Evolutionary conservation across 2,797 vertebrate species (phyloP).

Genomic region (Leptoclinus maculatus): DNA sequence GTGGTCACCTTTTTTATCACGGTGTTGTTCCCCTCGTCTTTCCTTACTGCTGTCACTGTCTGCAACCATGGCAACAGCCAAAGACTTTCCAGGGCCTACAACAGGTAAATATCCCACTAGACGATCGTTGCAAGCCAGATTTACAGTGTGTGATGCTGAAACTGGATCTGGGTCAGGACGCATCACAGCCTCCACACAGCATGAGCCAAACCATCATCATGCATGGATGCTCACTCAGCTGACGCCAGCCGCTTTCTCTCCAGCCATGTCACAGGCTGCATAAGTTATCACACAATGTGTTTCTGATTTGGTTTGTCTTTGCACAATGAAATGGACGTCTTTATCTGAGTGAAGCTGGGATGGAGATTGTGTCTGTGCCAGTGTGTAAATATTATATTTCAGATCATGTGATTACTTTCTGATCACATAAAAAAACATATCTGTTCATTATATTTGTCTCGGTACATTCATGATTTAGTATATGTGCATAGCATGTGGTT

Average conservation of each 20-base stretch:
- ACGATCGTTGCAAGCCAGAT: constrained; percentile 76
- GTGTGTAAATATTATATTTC: constrained; percentile 38
- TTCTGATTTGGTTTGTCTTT: constrained; percentile 53
- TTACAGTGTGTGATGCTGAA: constrained; percentile 71
- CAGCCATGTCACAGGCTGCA: constrained; percentile 71
- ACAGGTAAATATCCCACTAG: constrained; percentile 86
- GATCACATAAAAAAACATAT: constrained; percentile 1
- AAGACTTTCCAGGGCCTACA: constrained; percentile 86
- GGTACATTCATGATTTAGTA: background rate
- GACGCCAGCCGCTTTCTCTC: constrained; percentile 64
- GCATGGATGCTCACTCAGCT: constrained; percentile 81
- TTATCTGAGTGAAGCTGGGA: constrained; percentile 24
- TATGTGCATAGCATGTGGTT: constrained; percentile 5
- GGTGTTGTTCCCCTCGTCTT: constrained; percentile 83
- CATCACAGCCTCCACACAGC: constrained; percentile 77
- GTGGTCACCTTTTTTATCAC: constrained; percentile 77
- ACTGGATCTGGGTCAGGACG: constrained; percentile 72
- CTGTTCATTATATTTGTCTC: background rate
- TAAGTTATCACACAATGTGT: constrained; percentile 66
- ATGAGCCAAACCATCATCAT: constrained; percentile 84
- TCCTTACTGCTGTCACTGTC: constrained; percentile 82
- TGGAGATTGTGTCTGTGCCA: constrained; percentile 38
- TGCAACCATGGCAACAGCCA: constrained; percentile 88
- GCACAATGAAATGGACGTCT: constrained; percentile 37
- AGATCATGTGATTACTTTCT: constrained; percentile 18